A percentile compares a stretch with the other conserved stretches of the same genome.
These are phyloP conservation scores for Drosophila mimica DNA, from an alignment of 2,888 invertebrate species.

Conservation along the genomic window DNA sequence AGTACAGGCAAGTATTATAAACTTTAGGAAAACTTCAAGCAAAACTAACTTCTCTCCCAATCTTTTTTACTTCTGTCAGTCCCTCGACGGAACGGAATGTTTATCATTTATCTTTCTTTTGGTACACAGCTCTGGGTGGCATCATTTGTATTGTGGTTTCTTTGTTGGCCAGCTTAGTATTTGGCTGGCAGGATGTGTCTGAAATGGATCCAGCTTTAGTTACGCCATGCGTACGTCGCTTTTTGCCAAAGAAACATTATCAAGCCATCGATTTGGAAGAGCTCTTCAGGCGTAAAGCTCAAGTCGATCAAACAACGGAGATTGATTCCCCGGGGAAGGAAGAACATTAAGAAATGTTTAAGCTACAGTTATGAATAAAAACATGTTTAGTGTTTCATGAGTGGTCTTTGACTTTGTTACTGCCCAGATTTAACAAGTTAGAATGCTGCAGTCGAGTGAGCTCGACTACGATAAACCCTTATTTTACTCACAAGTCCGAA, in stretches of 20 bases:
- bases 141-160: slow-evolving; percentile 87
- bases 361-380: slow-evolving; percentile 13
- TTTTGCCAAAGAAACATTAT: slow-evolving; percentile 71
- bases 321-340: neutral
- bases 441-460: no score
- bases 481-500: no score
- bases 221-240: slow-evolving; percentile 88
- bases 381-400: neutral
- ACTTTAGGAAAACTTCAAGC: neutral
- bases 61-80: slow-evolving; percentile 36
- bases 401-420: slow-evolving; percentile 22
- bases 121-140: slow-evolving; percentile 89
- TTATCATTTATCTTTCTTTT: slow-evolving; percentile 90
- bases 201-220: slow-evolving; percentile 87
- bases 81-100: slow-evolving; percentile 75
- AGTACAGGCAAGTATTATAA: slow-evolving; percentile 68
- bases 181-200: slow-evolving; percentile 86
- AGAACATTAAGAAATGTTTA: neutral
- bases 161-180: slow-evolving; percentile 86
- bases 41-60: neutral
- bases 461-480: no score
- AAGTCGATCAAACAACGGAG: neutral
- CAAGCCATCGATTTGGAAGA: slow-evolving; percentile 60
- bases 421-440: neutral
- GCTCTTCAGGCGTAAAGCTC: slow-evolving; percentile 49